Evolutionary conservation across 1,140 invertebrate genomes (phyloP), one percentile per base, ranked within the genome.

Genomic region (Pogonognathellus flavescens): DNA sequence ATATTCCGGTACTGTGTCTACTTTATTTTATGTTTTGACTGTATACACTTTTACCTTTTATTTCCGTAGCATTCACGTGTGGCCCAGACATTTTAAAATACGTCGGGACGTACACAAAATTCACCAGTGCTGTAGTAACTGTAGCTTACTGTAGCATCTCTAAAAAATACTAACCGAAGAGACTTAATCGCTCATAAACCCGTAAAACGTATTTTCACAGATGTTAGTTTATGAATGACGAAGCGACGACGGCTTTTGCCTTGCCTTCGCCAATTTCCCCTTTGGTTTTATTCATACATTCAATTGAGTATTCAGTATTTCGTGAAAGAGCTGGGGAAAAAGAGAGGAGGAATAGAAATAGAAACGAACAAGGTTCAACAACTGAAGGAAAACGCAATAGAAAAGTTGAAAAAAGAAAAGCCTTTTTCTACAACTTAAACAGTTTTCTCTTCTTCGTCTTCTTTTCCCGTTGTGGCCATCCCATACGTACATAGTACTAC

Each of bases 381-480:
- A 14, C 7, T 62, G 18, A 16, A 50, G 3, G 41, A 16, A 76
- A 50, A 76, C 3, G 41, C 31, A 72, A 10, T 8, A n/a, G 41
- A 18, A 76, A 76, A 76, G 70, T 76, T 76, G 41, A 76, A 76
- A 72, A n/a, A 57, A 13, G 9, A 57, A 57, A 57, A 57, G 66
- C n/a, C 25, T 76, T 76, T n/a, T 50, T 76, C 16, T 76, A 72
- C 16, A 49, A 76, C 14, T 25, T 76, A 76, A 76, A 76, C 41
- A 76, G 70, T 76, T 76, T 76, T 31, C 70, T 31, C 31, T 50
- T 70, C 31, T 9, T 25, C 25, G 66, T 3, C 25, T 50, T 49
- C 16, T 50, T 7, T 16, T 76, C 9, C 14, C 41, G 53, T 18
- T 72, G 8, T 76, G 31, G 70, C 14, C 41, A n/a, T n/a, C n/a